Conservation (phyloP, 2,113 vertebrate genomes). For the Onychostoma macrolepis region DNA sequence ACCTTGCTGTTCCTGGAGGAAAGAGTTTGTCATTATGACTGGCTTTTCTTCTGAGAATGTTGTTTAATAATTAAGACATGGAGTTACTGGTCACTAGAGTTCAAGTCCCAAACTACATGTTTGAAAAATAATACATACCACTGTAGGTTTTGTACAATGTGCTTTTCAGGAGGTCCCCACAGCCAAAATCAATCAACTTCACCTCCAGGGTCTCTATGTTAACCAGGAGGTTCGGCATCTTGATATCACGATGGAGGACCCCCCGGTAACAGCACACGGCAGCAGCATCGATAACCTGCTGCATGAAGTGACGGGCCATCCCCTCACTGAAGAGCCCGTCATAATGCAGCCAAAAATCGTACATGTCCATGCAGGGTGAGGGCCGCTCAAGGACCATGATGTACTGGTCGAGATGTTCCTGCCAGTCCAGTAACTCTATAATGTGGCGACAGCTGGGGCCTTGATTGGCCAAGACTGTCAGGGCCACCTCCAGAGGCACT, state of each 20-base stretch:
- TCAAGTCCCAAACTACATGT: neutral
- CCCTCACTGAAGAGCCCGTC: neutral
- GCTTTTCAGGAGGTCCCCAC: neutral
- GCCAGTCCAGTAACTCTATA: neutral
- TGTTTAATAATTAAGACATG: too few relatives aligned
- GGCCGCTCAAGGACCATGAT: neutral
- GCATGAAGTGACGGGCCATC: neutral
- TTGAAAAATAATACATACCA: neutral
- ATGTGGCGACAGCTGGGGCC: neutral
- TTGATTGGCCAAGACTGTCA: neutral
- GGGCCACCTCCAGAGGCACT: neutral
- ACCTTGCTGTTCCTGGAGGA: neutral
- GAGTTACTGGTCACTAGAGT: too few relatives aligned
- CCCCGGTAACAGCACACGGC: neutral
- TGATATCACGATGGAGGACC: neutral
- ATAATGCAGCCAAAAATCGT: neutral
- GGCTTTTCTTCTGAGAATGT: too few relatives aligned
- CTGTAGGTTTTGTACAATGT: neutral
- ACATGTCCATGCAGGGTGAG: neutral
- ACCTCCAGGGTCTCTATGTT: constrained; percentile 4
- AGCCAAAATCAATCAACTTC: neutral
- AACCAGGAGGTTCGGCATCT: neutral
- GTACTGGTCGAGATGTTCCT: neutral
- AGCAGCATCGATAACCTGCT: neutral
- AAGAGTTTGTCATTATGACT: too few relatives aligned